These are phyloP conservation scores for Pristiophorus japonicus DNA, from an alignment of 2,113 vertebrate species.

Conservation along the genomic window DNA sequence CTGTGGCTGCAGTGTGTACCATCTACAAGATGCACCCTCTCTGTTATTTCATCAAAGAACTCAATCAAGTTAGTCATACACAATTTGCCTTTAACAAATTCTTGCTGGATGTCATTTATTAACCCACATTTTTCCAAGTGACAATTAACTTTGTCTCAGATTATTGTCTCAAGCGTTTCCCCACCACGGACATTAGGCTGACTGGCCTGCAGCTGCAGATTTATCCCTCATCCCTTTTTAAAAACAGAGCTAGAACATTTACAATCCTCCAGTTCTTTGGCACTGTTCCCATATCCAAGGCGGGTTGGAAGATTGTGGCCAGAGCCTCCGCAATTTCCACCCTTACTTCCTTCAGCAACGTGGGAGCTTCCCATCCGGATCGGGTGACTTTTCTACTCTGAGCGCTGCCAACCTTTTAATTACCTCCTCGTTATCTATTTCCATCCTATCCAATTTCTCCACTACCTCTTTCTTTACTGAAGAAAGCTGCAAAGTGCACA, in stretches of 20 bases:
- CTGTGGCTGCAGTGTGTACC: too few relatives aligned
- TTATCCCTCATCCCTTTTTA: neutral
- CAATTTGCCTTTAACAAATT: too few relatives aligned
- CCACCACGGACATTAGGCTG: too few relatives aligned
- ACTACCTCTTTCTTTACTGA: neutral
- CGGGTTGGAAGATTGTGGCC: neutral
- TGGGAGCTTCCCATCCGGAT: neutral
- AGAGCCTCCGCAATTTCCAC: neutral
- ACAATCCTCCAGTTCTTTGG: neutral
- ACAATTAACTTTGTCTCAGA: too few relatives aligned
- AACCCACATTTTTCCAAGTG: too few relatives aligned
- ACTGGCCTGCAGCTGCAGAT: neutral
- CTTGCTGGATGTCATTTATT: too few relatives aligned
- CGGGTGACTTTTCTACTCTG: neutral
- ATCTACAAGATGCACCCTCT: too few relatives aligned
- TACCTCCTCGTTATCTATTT: neutral
- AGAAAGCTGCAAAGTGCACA: neutral
- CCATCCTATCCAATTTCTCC: neutral
- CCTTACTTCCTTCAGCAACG: neutral
- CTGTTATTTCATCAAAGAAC: too few relatives aligned
- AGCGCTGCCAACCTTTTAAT: neutral
- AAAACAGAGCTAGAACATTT: neutral
- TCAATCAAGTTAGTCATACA: too few relatives aligned
- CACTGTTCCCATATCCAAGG: neutral
- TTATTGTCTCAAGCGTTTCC: too few relatives aligned